Conservation (phyloP, 2,888 invertebrate genomes). For the Tetragonisca angustula region DNA sequence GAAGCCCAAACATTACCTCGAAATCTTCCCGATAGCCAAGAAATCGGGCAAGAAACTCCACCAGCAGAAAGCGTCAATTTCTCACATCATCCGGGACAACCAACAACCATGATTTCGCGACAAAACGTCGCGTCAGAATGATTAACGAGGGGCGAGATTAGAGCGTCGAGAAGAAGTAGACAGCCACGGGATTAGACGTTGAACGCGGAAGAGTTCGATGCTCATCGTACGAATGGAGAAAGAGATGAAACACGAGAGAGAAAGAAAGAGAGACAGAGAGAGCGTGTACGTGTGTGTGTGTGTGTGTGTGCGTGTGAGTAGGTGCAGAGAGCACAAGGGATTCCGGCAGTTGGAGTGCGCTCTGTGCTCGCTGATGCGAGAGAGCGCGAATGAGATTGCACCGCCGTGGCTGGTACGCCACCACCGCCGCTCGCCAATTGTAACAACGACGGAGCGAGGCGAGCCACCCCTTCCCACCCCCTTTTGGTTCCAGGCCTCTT, state of each 20-base stretch:
- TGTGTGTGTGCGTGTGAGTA: slow-evolving; percentile 53
- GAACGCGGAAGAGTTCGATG: slow-evolving; percentile 42
- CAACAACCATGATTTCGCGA: not conserved
- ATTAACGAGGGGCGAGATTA: slow-evolving; percentile 42
- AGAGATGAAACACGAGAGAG: slow-evolving; percentile 2
- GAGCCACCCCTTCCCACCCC: slow-evolving; percentile 1
- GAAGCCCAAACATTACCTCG: not conserved
- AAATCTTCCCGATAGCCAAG: not conserved
- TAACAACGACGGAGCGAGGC: slow-evolving; percentile 56
- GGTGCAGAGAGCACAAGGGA: slow-evolving; percentile 65
- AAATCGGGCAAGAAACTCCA: not conserved
- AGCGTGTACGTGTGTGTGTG: slow-evolving; percentile 31
- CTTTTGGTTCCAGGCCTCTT: slow-evolving; percentile 39
- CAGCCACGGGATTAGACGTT: slow-evolving; percentile 44
- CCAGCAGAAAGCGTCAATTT: not conserved
- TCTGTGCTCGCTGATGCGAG: slow-evolving; percentile 74
- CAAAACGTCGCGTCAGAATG: slow-evolving; percentile 26
- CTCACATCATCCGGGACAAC: not conserved
- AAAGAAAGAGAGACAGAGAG: slow-evolving; percentile 39
- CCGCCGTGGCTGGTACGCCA: slow-evolving; percentile 64
- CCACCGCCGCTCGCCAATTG: slow-evolving; percentile 63
- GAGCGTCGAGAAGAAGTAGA: slow-evolving; percentile 31
- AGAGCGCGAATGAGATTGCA: slow-evolving; percentile 80
- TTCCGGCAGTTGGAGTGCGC: slow-evolving; percentile 50
- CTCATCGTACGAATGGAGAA: slow-evolving; percentile 42